Conservation (phyloP, 2,797 vertebrate genomes). For the Pseudopleuronectes americanus region DNA sequence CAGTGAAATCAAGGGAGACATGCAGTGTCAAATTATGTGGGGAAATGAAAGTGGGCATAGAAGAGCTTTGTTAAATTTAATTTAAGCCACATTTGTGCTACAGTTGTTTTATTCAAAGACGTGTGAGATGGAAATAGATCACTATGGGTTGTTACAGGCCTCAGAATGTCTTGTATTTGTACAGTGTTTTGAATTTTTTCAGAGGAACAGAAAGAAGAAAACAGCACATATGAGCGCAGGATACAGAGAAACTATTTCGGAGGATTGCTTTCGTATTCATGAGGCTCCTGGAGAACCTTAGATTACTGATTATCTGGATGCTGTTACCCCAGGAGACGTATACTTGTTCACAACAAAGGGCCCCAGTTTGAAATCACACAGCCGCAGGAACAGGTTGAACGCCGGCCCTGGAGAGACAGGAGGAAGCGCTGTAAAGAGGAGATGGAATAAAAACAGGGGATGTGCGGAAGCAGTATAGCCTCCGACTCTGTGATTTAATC, state of each 20-base stretch:
- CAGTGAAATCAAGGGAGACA: constrained; percentile 24
- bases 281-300: constrained; percentile 50
- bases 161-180: constrained; percentile 27
- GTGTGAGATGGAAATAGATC: constrained; percentile 52
- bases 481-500: constrained; percentile 48
- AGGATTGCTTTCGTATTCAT: constrained; percentile 58
- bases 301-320: constrained; percentile 68
- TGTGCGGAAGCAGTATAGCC: constrained; percentile 41
- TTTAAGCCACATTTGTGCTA: constrained; percentile 42
- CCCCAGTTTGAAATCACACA: constrained; percentile 88
- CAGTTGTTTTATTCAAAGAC: constrained; percentile 62
- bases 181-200: constrained; percentile 54
- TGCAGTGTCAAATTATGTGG: constrained; percentile 49
- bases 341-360: constrained; percentile 90
- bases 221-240: constrained; percentile 30
- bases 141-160: constrained; percentile 51
- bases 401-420: constrained; percentile 80
- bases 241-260: constrained; percentile 49
- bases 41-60: constrained; percentile 42
- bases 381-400: constrained; percentile 89
- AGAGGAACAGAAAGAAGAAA: constrained; percentile 43
- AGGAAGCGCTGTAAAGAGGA: constrained; percentile 57
- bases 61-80: constrained; percentile 48
- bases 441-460: constrained; percentile 44
- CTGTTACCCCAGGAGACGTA: constrained; percentile 83